Evolutionary conservation across 2,797 vertebrate genomes (phyloP), one percentile per base, ranked within the genome.

Genomic region (Cetoscarus ocellatus): DNA sequence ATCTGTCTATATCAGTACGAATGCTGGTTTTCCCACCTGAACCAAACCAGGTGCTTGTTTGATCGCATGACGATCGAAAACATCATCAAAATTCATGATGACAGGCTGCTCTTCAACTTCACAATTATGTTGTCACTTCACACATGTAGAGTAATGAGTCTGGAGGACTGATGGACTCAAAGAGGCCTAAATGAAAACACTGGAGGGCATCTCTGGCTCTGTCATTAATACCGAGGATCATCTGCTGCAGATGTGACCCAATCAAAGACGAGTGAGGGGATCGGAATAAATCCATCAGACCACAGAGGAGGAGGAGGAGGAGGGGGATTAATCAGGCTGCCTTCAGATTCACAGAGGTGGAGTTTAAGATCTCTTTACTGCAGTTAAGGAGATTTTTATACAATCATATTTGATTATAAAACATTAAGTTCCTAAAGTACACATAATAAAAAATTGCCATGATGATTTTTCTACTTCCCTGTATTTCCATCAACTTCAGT

Each of bases 221-320:
- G 81, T 82, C 80, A 82, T 89, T 86, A 81, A 77, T 79, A 48
- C 79, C 67, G 81, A 85, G 50, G 61, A 66, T 87, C 49, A 48
- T 60, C 79, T 67, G 71, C 55, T 84, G 75, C 87, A 90, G 88
- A 93, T 92, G 91, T 70, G 90, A 57, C 77, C 83, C 65, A 75
- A 80, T 84, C 82, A 83, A 84, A 82, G 79, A 86, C 80, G 77
- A 89, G 70, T 67, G 53, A 19, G 67, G 75, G 84, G 73, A 73
- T 78, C 79, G 67, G 72, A 74, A 82, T 62, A 87, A 79, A 89
- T 84, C 84, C 75, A 85, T 88, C 78, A 88, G 49, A 58, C 48
- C 58, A 57, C 67, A 68, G 51, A 77, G 47, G n/a, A n/a, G n/a
- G n/a, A n/a, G n/a, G n/a, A n/a, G n/a, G n/a, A n/a, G n/a, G n/a